phyloP scores from a whole-genome alignment of 1,140 invertebrate genomes.

The Drosophila novamexicana region DNA sequence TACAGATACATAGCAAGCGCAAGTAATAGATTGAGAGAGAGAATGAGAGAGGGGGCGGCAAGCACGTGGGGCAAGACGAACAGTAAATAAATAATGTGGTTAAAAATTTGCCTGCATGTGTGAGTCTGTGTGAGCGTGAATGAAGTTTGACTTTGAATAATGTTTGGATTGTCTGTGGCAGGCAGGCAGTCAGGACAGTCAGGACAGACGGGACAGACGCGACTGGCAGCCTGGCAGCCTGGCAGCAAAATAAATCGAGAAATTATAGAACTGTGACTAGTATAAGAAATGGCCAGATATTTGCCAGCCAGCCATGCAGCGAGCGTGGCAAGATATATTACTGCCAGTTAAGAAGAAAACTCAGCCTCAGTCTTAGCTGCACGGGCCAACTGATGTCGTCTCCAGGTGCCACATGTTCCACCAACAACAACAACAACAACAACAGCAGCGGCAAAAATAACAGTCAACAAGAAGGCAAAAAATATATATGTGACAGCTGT shows the following conservation, averaged over 20 bases:
- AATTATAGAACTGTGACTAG: constrained; percentile 83
- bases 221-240: constrained; percentile 44
- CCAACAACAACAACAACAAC: constrained; percentile 14
- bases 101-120: constrained; percentile 74
- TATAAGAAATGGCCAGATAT: constrained; percentile 78
- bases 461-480: constrained; percentile 31
- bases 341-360: constrained; percentile 67
- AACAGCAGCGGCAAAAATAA: constrained; percentile 24
- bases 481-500: constrained; percentile 60
- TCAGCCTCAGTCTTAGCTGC: constrained; percentile 16
- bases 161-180: constrained; percentile 81
- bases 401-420: constrained; percentile 73
- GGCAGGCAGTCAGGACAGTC: constrained; percentile 59
- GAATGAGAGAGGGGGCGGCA: neutral
- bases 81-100: constrained; percentile 83
- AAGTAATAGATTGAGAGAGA: neutral
- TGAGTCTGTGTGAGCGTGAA: constrained; percentile 63
- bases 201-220: constrained; percentile 52
- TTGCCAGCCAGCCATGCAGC: constrained; percentile 52
- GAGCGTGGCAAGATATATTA: constrained; percentile 76
- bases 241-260: constrained; percentile 77
- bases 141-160: constrained; percentile 83
- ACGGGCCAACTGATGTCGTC: constrained; percentile 33
- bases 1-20: constrained; percentile 28
- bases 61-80: constrained; percentile 47